Evolutionary conservation across 2,888 invertebrate species (phyloP), one percentile per base, ranked within the genome.

Genomic region (Philereme transversata): DNA sequence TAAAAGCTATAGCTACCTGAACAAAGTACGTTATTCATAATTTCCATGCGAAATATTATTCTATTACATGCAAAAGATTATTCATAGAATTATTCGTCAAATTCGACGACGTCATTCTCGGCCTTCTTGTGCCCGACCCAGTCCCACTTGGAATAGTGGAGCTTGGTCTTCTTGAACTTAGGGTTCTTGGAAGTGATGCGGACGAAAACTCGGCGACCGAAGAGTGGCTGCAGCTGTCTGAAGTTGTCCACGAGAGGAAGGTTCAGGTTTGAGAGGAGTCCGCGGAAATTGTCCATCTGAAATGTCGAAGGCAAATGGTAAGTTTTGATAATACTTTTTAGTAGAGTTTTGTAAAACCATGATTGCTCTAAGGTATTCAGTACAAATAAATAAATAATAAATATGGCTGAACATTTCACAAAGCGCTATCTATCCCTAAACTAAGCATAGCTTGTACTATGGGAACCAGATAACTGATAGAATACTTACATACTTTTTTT

Each of bases 181-280:
- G 93, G 91, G 50, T 91, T 92, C 75, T 92, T 93, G 4, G 92
- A 91, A 3, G 94, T 92, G 72, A 94, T 93, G 55, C 96, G 91
- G 35, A 95, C 94, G 76, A 95, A 96, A 52, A 96, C 90, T 48
- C 95, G 92, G 47, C 96, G 93, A 44, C 94, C 94, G 68, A 95
- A 95, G n/a, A 96, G 86, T 0, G 94, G 93, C 75, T 96, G 96
- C 5, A 95, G 82, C 68, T 90, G 90, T 62, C 96, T 93, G 83
- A 93, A 96, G 90, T 96, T 96, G 84, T 96, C 95, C 6, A 94
- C 95, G 5, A 96, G 88, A n/a, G 91, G 89, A 34, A 94, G 90
- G 75, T 94, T 94, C 73, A 94, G 89, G 69, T 94, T 94, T 70
- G 94, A 94, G 11, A 94, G 94, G 48, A 96, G 90, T 43, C 93